Evolutionary conservation across 2,888 invertebrate species (phyloP).

Genomic region (Apodemia duryi): DNA sequence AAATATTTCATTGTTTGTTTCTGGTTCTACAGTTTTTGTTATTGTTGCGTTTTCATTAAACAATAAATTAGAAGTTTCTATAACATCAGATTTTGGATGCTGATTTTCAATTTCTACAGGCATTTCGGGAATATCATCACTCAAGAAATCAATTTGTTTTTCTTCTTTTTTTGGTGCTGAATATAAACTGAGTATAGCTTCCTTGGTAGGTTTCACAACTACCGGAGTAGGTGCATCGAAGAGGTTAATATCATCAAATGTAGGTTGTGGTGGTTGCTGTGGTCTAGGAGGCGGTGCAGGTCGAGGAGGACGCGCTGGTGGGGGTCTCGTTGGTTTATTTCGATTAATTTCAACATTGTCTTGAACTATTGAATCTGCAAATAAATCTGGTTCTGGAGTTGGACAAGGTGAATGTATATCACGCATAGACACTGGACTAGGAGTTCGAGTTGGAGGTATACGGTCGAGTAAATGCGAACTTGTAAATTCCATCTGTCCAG

Average conservation of each 20-base stretch:
- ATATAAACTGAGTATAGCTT: constrained; percentile 81
- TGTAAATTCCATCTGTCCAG: constrained; percentile 93
- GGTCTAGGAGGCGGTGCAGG: constrained; percentile 69
- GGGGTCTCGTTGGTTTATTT: constrained; percentile 52
- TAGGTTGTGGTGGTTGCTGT: constrained; percentile 54
- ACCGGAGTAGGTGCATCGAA: constrained; percentile 79
- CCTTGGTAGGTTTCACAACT: constrained; percentile 72
- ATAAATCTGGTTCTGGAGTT: constrained; percentile 81
- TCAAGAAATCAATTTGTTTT: constrained; percentile 77
- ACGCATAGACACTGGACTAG: constrained; percentile 91
- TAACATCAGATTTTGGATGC: constrained; percentile 30
- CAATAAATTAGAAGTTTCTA: constrained; percentile 28
- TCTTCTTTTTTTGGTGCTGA: constrained; percentile 62
- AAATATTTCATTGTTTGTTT: constrained; percentile 25
- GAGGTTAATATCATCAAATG: constrained; percentile 70
- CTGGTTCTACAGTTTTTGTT: constrained; percentile 32
- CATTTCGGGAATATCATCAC: constrained; percentile 71
- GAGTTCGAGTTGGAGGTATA: constrained; percentile 90
- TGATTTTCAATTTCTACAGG: constrained; percentile 36
- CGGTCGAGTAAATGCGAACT: constrained; percentile 90
- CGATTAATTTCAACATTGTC: constrained; percentile 63
- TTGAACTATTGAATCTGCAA: constrained; percentile 45
- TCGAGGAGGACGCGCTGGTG: constrained; percentile 57
- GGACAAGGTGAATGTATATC: constrained; percentile 92
- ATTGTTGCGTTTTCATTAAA: constrained; percentile 28